Evolutionary conservation across 2,888 invertebrate species (phyloP), one percentile per base, ranked within the genome.

Genomic region (Acrobasis consociella): DNA sequence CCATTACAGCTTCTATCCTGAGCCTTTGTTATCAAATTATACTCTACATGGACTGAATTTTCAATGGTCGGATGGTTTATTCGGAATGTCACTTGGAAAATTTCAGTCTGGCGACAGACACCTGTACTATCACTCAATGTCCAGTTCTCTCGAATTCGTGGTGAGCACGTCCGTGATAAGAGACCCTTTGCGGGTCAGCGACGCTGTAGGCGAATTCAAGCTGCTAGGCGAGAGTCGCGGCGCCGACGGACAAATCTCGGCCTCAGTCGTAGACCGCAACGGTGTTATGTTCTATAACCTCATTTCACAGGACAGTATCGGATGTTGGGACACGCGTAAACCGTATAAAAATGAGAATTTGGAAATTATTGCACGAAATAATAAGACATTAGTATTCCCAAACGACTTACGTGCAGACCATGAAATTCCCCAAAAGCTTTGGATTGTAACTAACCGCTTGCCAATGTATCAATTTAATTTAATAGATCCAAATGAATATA

Each of bases 321-420:
- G 96, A 68, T 97, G 97, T 83, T 97, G 97, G 97, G 95, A 97
- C 76, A 95, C 95, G 5, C 91, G 94, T n/a, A 96, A 96, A 72
- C 94, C 95, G 0, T 97, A 97, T 73, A 93, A 87, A 51, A 91
- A 93, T 15, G 85, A 91, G 13, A 96, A 96, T 80, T 83, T 96
- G 59, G 94, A 93, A 1, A 85, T 96, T 9, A 91, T 96, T 0
- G 96, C 95, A 0, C 85, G 93, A 65, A 94, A 94, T 80, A 93
- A 94, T 52, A 90, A 89, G 39, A 94, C 95, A 0, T 86, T 97
- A 72, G 92, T 96, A 38, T 97, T 97, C 77, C 97, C 97, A 0
- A 97, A 97, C 71, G 97, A 97, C 78, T 85, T 97, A 60, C 94
- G 96, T 76, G 93, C 97, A 49, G 97, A 97, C 75, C 93, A 95